Conservation (phyloP, 1,140 invertebrate species). For the Bombus sylvicola region DNA sequence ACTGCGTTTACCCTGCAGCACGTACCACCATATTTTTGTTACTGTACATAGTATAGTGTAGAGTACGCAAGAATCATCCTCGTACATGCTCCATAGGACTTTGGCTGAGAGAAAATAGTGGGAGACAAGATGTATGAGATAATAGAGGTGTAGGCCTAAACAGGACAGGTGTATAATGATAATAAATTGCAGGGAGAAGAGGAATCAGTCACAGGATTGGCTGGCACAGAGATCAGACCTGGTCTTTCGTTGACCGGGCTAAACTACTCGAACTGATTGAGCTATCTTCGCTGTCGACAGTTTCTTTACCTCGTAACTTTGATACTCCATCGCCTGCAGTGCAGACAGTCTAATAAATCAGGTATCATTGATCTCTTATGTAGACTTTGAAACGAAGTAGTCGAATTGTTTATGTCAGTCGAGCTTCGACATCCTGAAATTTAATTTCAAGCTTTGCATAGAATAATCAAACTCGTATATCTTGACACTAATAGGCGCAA, state of each 20-base stretch:
- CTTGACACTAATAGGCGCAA: too few relatives aligned
- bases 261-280: constrained; percentile 24
- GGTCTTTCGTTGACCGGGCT: constrained; percentile 1
- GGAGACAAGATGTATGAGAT: constrained; percentile 4
- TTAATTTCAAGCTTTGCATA: too few relatives aligned
- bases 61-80: neutral
- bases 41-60: neutral
- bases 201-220: constrained; percentile 5
- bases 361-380: neutral
- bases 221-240: neutral
- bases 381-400: neutral
- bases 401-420: too few relatives aligned
- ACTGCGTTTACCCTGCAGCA: too few relatives aligned
- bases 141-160: neutral
- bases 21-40: too few relatives aligned
- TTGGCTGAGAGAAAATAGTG: neutral
- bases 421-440: too few relatives aligned
- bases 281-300: constrained; percentile 6
- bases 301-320: neutral
- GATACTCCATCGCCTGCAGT: neutral
- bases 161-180: constrained; percentile 23
- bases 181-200: constrained; percentile 16
- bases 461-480: too few relatives aligned
- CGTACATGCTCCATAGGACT: neutral
- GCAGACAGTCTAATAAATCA: neutral